Percentiles rank a stretch among this genome's conserved stretches.
These are phyloP conservation scores for Mico argentatus DNA, from an alignment of 2,797 vertebrate genomes.

Conservation along the genomic window DNA sequence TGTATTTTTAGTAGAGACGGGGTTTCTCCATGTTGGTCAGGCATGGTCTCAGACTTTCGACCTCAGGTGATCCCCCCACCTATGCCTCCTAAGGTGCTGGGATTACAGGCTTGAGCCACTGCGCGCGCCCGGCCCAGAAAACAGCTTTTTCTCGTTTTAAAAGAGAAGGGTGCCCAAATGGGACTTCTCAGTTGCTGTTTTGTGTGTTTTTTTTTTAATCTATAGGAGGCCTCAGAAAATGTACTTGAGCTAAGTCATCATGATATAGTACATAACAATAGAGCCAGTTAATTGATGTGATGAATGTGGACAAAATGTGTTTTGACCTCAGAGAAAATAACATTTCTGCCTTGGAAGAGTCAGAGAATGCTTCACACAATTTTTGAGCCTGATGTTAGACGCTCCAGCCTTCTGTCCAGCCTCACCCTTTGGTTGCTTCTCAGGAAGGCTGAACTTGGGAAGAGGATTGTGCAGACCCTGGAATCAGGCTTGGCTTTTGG, in stretches of 20 bases:
- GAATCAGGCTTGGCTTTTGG: background rate
- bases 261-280: background rate
- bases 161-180: too few relatives aligned
- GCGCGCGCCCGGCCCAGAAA: too few relatives aligned
- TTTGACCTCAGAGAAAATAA: background rate
- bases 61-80: too few relatives aligned
- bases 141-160: too few relatives aligned
- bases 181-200: too few relatives aligned
- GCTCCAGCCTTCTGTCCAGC: background rate
- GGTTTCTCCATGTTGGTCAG: too few relatives aligned
- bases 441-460: background rate
- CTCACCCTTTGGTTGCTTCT: background rate
- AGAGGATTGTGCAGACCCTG: background rate
- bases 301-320: background rate
- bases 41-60: too few relatives aligned
- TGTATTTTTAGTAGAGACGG: too few relatives aligned
- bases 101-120: too few relatives aligned
- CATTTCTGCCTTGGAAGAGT: background rate
- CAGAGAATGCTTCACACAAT: background rate
- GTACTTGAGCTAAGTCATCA: background rate
- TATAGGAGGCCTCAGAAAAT: background rate
- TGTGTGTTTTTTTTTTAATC: background rate
- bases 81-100: too few relatives aligned
- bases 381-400: slow-evolving; percentile 24
- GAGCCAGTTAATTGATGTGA: background rate